phyloP scores from a whole-genome alignment of 2,888 invertebrate species.

The Acleris sparsana region DNA sequence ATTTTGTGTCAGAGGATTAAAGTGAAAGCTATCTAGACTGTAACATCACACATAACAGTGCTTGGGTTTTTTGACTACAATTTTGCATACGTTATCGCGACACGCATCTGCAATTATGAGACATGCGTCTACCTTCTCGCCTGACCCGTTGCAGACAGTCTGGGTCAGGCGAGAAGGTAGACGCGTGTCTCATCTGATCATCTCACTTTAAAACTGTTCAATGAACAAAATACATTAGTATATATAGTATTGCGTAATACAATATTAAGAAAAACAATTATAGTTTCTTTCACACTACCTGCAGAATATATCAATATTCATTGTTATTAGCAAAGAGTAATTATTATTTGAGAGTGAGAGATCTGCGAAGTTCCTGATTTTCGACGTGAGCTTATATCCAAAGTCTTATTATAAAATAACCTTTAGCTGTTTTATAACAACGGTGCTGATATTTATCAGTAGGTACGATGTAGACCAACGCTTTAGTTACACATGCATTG shows the following conservation, averaged over 20 bases:
- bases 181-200: no score
- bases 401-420: no score
- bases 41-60: conserved; percentile 49
- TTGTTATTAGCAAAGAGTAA: no score
- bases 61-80: conserved; percentile 43
- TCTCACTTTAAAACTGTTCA: neutral
- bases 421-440: no score
- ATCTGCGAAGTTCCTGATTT: no score
- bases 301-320: no score
- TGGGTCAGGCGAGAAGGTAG: conserved; percentile 5
- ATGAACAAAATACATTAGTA: no score
- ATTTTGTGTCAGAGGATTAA: conserved; percentile 62
- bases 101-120: conserved; percentile 39
- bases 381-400: neutral
- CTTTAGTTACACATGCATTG: conserved; percentile 3
- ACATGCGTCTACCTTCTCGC: conserved; percentile 29
- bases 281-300: no score
- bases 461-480: neutral
- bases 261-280: no score
- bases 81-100: conserved; percentile 44
- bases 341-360: no score
- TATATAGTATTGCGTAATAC: no score
- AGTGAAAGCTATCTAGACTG: conserved; percentile 57
- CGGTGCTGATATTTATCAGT: no score
- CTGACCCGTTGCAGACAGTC: conserved; percentile 16